These are phyloP conservation scores for Paracanthobrama guichenoti DNA, from an alignment of 2,113 vertebrate genomes.

Conservation along the genomic window DNA sequence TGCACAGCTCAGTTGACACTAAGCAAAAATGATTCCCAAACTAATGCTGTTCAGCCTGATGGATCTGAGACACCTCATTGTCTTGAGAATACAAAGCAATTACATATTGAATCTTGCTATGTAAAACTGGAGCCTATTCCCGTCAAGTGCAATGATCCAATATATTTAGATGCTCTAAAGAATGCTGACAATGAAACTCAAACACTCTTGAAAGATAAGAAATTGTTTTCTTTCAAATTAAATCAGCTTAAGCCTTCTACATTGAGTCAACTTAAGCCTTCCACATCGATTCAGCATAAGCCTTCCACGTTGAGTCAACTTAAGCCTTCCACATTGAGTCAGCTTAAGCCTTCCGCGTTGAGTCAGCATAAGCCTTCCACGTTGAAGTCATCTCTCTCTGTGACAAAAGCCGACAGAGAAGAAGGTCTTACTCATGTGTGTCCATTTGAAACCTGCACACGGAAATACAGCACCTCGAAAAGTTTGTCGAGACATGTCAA, in stretches of 20 bases:
- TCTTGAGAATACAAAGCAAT: neutral
- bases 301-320: too few species aligned
- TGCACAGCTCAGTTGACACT: conserved; percentile 20
- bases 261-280: too few species aligned
- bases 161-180: conserved; percentile 34
- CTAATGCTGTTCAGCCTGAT: neutral
- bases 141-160: conserved; percentile 40
- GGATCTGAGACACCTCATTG: neutral
- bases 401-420: conserved; percentile 41
- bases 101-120: conserved; percentile 38
- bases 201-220: conserved; percentile 51
- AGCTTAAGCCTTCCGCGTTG: neutral
- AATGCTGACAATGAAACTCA: conserved; percentile 32
- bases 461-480: conserved; percentile 93
- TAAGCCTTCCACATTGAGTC: neutral
- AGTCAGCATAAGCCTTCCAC: neutral
- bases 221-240: conserved; percentile 47
- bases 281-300: too few species aligned
- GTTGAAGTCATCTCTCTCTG: neutral
- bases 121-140: conserved; percentile 55
- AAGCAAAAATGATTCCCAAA: neutral
- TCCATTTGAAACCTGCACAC: conserved; percentile 88
- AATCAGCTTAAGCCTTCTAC: too few species aligned
- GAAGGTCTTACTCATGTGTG: conserved; percentile 85
- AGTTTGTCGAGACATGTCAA: conserved; percentile 98